Evolutionary conservation across 2,113 vertebrate genomes (phyloP), one percentile per base, ranked within the genome.

Genomic region (Chrysemys picta): DNA sequence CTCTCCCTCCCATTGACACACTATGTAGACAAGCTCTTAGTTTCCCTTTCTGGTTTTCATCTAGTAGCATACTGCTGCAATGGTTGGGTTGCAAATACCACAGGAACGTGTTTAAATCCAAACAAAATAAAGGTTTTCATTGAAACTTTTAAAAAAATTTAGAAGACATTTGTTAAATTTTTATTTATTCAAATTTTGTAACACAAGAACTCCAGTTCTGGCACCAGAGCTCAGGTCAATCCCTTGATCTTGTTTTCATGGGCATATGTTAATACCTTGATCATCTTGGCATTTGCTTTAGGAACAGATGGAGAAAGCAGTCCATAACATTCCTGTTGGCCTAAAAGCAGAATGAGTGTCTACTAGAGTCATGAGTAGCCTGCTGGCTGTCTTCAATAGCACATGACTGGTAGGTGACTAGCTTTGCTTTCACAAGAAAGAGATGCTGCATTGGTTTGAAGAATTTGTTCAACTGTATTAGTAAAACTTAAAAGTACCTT

Each of bases 231-330:
- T 91, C 84, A 94, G 87, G 93, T 91, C 94, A 72, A 42, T 95
- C 72, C 89, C 95, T 97, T 96, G 88, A 94, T 95, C 94, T 6
- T 3, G 2, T 94, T 96, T 97, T 94, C 91, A 83, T 90, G 92
- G 89, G 80, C 92, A 91, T 97, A 62, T 96, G 96, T 95, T 91
- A 89, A 97, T 92, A 97, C 95, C 92, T 97, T 96, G 96, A 93
- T 95, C 93, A 91, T 96, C 76, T 91, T 97, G 97, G 97, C 95
- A 90, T 96, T 94, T 89, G 87, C 69, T 96, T 94, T 84, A 89
- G 88, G 95, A 97, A 82, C 96, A 97, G 97, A 97, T 98, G 97
- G 97, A 97, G 88, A 91, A 97, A 95, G 81, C 93, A 96, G 92
- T 96, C 93, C 90, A 14, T 94, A 94, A 95, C 88, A 90, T 0